Evolutionary conservation across 2,113 vertebrate genomes (phyloP), one percentile per base, ranked within the genome.

Genomic region (Rhinoderma darwinii): DNA sequence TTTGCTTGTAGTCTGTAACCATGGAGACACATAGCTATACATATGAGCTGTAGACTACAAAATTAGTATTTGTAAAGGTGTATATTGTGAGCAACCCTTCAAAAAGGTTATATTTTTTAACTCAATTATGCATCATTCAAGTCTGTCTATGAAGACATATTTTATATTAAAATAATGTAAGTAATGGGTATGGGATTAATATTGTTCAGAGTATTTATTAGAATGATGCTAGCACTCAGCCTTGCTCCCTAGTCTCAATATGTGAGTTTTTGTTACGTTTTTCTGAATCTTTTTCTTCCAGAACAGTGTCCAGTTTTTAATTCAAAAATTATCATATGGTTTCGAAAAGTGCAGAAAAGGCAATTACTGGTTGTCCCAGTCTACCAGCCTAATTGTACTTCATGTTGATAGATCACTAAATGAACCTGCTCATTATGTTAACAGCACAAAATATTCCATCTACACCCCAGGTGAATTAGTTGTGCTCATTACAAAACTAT

Each of bases 351-450:
- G 22, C 51, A 77, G 32, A 11, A 47, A 30, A 76, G 20, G 72
- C 54, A 84, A 63, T 84, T 84, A 76, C 72, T 61, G 39, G 51
- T 25, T 77, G 47, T 76, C 73, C 83, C 83, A 22, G 27, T 43
- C 73, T 63, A 61, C 83, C 4, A 74, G 30, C 63, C 25, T 84
- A 59, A 76, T 84, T 76, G 51, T 30, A 77, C 54, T 77, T 63
- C 50, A 47, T 84, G 72, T 39, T 61, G 51, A 84, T 61, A 61
- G 73, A 84, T 84, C 12, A 27, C 27, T 44, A 77, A 74, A 63
- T 54, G 41, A 39, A 84, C 50, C 83, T n/a, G 75, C 73, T 76
- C 72, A 76, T 84, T 77, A 84, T 76, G 73, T 30, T 76, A 84
- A 59, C 70, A 84, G 72, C 72, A 35, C n/a, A 17, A 20, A 66